Evolutionary conservation across 2,797 vertebrate genomes (phyloP).

Genomic region (Acanthornis magna): DNA sequence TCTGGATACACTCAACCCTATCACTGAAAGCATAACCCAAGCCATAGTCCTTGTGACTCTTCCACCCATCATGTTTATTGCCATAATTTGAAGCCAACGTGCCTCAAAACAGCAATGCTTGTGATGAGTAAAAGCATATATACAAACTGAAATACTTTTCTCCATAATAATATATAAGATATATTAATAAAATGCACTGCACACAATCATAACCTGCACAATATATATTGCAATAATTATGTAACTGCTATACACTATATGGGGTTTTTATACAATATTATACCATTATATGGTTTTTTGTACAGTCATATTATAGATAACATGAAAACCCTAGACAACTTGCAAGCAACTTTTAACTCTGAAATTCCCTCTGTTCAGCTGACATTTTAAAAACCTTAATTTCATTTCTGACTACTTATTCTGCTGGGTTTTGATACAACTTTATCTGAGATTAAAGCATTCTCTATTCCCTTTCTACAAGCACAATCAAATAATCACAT

Average conservation of each 20-base stretch:
- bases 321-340: not conserved
- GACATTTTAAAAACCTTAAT: not conserved
- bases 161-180: not conserved
- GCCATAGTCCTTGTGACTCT: not conserved
- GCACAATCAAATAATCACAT: not conserved
- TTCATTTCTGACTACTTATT: not conserved
- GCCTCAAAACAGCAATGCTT: not conserved
- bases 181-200: not conserved
- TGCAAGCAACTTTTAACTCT: not conserved
- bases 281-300: not conserved
- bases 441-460: not conserved
- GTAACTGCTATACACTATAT: not conserved
- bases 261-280: not conserved
- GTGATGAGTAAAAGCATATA: not conserved
- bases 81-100: not conserved
- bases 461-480: not conserved
- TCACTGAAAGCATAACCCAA: not conserved
- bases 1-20: not conserved
- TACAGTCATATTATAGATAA: not conserved
- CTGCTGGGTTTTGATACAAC: not conserved
- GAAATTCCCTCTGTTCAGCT: not conserved
- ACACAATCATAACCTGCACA: not conserved
- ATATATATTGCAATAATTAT: not conserved
- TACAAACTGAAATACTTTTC: not conserved
- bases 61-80: not conserved